Evolutionary conservation across 1,140 invertebrate species (phyloP).

Genomic region (Dysdera silvatica): DNA sequence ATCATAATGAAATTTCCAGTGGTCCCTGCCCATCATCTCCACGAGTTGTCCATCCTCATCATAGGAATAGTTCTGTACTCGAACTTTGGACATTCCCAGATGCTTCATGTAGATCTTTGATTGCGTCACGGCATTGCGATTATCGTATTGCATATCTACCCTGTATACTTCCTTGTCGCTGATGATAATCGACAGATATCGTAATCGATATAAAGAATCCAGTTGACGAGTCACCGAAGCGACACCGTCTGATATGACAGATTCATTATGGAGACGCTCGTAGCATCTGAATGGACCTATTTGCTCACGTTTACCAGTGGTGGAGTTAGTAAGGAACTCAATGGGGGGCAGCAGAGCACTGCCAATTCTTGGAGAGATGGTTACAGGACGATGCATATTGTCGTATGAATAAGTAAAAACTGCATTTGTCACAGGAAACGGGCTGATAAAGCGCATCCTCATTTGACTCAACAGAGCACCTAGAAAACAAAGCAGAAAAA

Average conservation of each 20-base stretch:
- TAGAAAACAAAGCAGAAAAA: background rate
- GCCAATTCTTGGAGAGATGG: conserved; percentile 28
- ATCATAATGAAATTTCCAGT: conserved; percentile 92
- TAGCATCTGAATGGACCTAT: conserved; percentile 65
- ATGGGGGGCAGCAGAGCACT: conserved; percentile 50
- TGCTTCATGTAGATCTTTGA: conserved; percentile 34
- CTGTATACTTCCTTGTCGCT: conserved; percentile 35
- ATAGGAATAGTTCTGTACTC: conserved; percentile 63
- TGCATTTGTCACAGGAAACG: conserved; percentile 67
- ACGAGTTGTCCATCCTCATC: conserved; percentile 79
- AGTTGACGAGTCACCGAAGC: conserved; percentile 31
- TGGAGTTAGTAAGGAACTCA: conserved; percentile 75
- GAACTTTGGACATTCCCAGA: conserved; percentile 29
- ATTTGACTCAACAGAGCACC: conserved; percentile 75
- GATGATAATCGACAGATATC: conserved; percentile 31
- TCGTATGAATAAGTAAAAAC: conserved; percentile 86
- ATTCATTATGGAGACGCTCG: conserved; percentile 31
- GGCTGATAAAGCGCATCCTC: conserved; percentile 71
- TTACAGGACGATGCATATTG: conserved; percentile 59
- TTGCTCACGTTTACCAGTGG: conserved; percentile 71
- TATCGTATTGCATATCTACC: conserved; percentile 24
- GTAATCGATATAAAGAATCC: conserved; percentile 29
- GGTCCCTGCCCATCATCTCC: conserved; percentile 75
- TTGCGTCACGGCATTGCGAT: conserved; percentile 26
- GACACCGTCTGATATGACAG: conserved; percentile 33